These are phyloP conservation scores for Crax fasciolata DNA, from an alignment of 2,797 vertebrate species.

Conservation along the genomic window DNA sequence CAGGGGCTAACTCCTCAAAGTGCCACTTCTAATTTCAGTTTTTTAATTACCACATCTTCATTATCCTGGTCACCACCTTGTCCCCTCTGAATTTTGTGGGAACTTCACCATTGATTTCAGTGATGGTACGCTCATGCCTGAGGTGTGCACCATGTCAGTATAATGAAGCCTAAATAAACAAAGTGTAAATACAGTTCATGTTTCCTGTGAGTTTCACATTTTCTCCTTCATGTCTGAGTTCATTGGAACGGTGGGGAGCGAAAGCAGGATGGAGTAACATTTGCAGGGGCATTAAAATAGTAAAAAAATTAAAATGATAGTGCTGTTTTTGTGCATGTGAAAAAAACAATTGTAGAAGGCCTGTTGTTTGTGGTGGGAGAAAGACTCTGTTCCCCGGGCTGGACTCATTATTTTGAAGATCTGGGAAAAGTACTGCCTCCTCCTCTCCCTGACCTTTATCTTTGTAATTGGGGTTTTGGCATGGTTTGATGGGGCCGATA, in stretches of 20 bases:
- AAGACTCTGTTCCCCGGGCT: neutral
- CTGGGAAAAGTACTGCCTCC: rapidly evolving
- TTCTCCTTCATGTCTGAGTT: neutral
- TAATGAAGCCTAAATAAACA: neutral
- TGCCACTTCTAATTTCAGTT: neutral
- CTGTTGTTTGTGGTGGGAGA: too few relatives aligned
- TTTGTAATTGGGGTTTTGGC: neutral
- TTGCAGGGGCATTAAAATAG: neutral
- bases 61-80: rapidly evolving
- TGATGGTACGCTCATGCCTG: rapidly evolving
- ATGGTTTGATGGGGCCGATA: rapidly evolving
- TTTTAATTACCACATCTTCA: neutral
- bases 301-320: neutral
- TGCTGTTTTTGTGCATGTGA: neutral
- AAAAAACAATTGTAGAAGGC: neutral
- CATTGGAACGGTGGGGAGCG: neutral
- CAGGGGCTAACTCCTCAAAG: neutral
- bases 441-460: neutral
- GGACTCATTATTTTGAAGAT: neutral
- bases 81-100: neutral
- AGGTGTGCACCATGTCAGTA: rapidly evolving
- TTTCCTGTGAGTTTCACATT: rapidly evolving
- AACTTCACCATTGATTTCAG: neutral
- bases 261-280: neutral
- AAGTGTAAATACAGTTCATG: neutral